phyloP scores from a whole-genome alignment of 2,113 vertebrate species.

The Phaethon lepturus region DNA sequence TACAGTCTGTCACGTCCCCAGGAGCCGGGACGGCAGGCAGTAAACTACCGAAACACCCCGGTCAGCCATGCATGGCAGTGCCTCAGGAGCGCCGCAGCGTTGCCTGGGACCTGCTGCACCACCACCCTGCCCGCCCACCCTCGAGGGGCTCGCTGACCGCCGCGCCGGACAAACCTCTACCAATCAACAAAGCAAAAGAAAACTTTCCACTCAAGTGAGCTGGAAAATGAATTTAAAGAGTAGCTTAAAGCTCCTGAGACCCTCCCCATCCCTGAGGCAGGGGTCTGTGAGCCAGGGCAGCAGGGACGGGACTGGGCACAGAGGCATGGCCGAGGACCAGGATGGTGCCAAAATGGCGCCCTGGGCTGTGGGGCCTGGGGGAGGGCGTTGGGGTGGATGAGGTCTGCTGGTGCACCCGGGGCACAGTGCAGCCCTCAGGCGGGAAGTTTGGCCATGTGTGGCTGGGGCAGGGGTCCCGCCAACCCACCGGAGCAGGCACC shows the following conservation, averaged over 20 bases:
- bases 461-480: not conserved
- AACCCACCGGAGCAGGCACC: not conserved
- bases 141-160: not conserved
- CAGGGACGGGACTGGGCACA: rapidly evolving
- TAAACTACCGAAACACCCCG: not conserved
- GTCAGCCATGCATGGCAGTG: rapidly evolving
- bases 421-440: not conserved
- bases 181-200: not conserved
- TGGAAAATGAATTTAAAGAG: not conserved
- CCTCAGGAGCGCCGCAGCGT: not conserved
- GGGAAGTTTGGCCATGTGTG: not conserved
- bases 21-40: not conserved
- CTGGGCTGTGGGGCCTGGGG: not conserved
- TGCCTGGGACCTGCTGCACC: not conserved
- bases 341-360: not conserved
- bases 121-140: not conserved
- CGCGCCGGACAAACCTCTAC: rapidly evolving
- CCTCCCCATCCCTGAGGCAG: rapidly evolving
- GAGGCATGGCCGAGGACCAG: too few species aligned
- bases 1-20: not conserved
- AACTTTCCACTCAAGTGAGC: not conserved
- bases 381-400: rapidly evolving
- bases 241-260: not conserved
- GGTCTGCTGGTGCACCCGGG: not conserved
- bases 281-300: not conserved